Percentiles rank a stretch among this genome's conserved stretches.
phyloP scores from a whole-genome alignment of 2,888 invertebrate species.

The Notodonta dromedarius region DNA sequence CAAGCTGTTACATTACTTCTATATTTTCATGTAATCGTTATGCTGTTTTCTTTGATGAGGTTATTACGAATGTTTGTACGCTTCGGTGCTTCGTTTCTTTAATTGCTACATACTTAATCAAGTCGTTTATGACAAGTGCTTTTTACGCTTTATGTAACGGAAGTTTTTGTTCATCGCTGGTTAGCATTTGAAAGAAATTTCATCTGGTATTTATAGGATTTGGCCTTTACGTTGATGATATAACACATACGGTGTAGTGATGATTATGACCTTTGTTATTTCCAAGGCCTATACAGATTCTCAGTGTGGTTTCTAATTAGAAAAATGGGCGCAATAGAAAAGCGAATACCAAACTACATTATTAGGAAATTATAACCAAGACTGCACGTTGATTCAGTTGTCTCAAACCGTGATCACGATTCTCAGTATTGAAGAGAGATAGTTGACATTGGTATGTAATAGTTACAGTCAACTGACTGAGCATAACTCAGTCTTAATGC shows the following conservation, averaged over 20 bases:
- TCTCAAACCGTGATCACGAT: neutral
- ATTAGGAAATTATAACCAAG: neutral
- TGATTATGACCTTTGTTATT: neutral
- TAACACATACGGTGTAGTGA: neutral
- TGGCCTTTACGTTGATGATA: neutral
- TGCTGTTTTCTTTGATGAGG: slow-evolving; percentile 19
- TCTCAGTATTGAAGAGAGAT: neutral
- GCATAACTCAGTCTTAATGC: slow-evolving; percentile 22
- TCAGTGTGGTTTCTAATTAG: neutral
- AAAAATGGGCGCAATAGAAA: neutral
- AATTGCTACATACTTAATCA: slow-evolving; percentile 14
- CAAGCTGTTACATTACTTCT: slow-evolving; percentile 24
- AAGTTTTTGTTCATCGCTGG: neutral
- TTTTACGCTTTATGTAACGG: neutral
- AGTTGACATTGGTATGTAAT: slow-evolving; percentile 7
- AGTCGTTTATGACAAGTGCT: neutral
- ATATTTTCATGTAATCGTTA: slow-evolving; percentile 29
- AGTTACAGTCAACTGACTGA: neutral
- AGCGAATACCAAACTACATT: neutral
- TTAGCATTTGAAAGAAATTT: neutral
- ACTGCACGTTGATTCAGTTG: neutral
- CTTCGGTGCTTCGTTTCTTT: slow-evolving; percentile 21
- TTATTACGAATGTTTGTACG: slow-evolving; percentile 16
- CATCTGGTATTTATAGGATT: neutral
- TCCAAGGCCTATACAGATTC: neutral